Evolutionary conservation across 2,888 invertebrate species (phyloP).

Genomic region (Pristionchus mayeri): DNA sequence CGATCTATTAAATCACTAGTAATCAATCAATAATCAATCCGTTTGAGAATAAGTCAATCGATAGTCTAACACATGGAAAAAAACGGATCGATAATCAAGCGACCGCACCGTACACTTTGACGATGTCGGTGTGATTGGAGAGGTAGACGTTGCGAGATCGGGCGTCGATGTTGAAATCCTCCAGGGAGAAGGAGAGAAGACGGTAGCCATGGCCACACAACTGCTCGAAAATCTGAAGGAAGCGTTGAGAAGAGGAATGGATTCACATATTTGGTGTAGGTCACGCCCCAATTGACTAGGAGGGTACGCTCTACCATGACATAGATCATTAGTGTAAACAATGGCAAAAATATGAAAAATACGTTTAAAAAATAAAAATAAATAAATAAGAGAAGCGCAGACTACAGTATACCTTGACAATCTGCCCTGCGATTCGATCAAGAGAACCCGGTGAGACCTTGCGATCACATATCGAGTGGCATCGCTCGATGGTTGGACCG

Average conservation of each 20-base stretch:
- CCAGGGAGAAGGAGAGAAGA: neutral
- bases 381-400: no score
- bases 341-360: no score
- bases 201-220: neutral
- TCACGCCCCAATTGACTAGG: no score
- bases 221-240: conserved; percentile 32
- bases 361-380: no score
- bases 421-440: neutral
- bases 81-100: no score
- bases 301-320: no score
- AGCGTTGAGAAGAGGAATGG: neutral
- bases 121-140: neutral
- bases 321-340: no score
- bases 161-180: conserved; percentile 1
- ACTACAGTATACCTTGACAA: conserved; percentile 39
- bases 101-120: neutral
- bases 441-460: neutral
- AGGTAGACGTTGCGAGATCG: conserved; percentile 23
- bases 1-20: neutral
- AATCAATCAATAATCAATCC: neutral
- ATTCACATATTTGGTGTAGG: no score
- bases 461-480: neutral
- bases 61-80: no score
- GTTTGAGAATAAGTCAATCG: no score
- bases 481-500: conserved; percentile 5